A percentile compares a stretch with the other conserved stretches of the same genome.
These are phyloP conservation scores for Lobophora halterata DNA, from an alignment of 2,888 invertebrate species.

Conservation along the genomic window DNA sequence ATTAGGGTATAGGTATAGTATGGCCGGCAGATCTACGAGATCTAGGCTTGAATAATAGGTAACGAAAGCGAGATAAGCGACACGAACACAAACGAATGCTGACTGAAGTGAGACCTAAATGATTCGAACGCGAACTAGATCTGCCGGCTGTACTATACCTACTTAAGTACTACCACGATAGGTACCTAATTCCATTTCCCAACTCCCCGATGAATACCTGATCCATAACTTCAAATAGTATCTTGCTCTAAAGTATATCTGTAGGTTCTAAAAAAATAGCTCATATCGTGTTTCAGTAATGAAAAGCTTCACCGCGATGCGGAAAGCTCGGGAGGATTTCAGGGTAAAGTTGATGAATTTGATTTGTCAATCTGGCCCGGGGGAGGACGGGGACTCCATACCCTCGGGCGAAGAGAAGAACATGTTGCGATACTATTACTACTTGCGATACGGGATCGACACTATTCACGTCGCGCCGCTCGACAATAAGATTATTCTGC, in stretches of 20 bases:
- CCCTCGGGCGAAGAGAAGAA: constrained; percentile 85
- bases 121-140: no score
- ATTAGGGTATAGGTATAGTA: no score
- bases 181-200: constrained; percentile 3
- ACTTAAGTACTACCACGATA: no score
- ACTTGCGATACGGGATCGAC: constrained; percentile 94
- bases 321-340: constrained; percentile 90
- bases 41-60: no score
- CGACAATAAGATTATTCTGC: constrained; percentile 85
- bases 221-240: no score
- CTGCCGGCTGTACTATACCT: no score
- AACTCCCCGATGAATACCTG: no score
- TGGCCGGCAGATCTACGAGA: no score
- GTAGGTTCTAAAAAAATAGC: background rate
- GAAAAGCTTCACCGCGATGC: constrained; percentile 84
- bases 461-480: constrained; percentile 93
- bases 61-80: no score
- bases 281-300: constrained; percentile 60
- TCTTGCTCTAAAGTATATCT: no score
- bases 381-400: constrained; percentile 63
- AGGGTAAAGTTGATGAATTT: constrained; percentile 88
- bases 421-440: constrained; percentile 92
- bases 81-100: no score
- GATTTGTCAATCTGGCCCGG: constrained; percentile 82
- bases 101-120: no score